Percentiles rank a stretch among this genome's conserved stretches.
phyloP scores from a whole-genome alignment of 2,113 vertebrate species.

The Ctenomys sociabilis region DNA sequence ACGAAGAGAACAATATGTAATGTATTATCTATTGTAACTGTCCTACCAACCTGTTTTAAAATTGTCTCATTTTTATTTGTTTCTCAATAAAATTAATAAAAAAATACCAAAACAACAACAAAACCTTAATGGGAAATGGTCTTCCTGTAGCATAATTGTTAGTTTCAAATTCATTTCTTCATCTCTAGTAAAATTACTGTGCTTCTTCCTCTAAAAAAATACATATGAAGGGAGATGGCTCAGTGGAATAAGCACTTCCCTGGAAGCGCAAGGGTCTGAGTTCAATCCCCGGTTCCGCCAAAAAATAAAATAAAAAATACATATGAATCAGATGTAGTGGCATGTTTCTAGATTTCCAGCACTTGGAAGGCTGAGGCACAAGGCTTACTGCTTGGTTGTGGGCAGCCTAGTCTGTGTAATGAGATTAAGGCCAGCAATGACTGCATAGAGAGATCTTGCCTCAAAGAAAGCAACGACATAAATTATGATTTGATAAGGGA shows the following conservation, averaged over 20 bases:
- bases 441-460: background rate
- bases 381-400: background rate
- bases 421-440: background rate
- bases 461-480: background rate
- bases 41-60: no score
- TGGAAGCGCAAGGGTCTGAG: no score
- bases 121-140: background rate
- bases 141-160: background rate
- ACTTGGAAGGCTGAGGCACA: background rate
- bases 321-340: background rate
- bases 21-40: no score
- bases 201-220: background rate
- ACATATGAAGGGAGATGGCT: no score
- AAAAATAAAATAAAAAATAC: no score
- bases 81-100: no score
- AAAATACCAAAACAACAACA: no score
- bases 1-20: no score
- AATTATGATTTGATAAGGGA: background rate
- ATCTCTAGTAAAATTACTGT: constrained; percentile 17
- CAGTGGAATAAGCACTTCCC: no score
- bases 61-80: no score
- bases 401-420: background rate
- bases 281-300: no score
- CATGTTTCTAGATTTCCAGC: background rate
- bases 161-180: background rate